Conservation (phyloP, 2,888 invertebrate genomes). For the Himalopsyche kuldschensis region DNA sequence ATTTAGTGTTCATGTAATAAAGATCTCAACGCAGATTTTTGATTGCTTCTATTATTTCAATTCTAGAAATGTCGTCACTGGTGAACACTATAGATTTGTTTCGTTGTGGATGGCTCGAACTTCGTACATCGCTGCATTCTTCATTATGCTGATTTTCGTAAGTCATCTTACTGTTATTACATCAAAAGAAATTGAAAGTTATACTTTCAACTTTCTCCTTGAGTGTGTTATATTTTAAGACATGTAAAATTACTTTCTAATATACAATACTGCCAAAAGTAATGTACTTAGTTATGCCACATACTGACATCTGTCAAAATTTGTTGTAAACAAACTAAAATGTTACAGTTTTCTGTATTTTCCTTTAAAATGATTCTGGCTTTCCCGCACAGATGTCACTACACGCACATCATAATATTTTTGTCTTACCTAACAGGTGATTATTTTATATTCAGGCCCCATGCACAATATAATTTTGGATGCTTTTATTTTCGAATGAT, state of each 20-base stretch:
- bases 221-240: neutral
- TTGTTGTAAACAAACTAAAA: neutral
- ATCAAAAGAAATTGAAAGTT: neutral
- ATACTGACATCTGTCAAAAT: neutral
- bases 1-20: too few species aligned
- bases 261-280: neutral
- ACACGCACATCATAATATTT: too few species aligned
- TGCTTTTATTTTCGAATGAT: too few species aligned
- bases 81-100: conserved; percentile 97
- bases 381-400: neutral
- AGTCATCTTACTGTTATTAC: conserved; percentile 58
- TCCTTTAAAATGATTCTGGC: neutral
- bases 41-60: neutral
- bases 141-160: conserved; percentile 98
- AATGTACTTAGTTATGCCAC: neutral
- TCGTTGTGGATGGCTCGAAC: conserved; percentile 95
- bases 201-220: neutral
- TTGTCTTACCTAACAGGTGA: too few species aligned
- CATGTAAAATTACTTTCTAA: neutral
- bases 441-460: too few species aligned
- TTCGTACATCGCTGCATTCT: conserved; percentile 92
- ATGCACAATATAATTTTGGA: too few species aligned
- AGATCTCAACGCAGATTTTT: too few species aligned
- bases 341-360: neutral
- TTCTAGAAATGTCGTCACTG: conserved; percentile 92